phyloP scores from a whole-genome alignment of 2,888 invertebrate species.

The Andrena marginata region DNA sequence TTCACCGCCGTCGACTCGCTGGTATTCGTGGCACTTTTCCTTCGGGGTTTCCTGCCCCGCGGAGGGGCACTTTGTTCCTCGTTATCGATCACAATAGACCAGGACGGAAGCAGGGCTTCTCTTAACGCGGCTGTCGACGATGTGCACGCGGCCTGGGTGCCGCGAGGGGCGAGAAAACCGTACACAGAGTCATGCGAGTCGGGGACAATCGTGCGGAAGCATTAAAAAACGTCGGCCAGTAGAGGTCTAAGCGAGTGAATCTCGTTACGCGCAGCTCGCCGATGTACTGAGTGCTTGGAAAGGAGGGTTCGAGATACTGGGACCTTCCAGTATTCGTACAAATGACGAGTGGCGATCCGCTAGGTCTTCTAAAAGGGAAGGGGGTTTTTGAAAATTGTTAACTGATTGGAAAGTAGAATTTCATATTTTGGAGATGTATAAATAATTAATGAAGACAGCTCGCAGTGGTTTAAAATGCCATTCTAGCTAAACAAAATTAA shows the following conservation, averaged over 20 bases:
- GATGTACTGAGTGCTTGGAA: background rate
- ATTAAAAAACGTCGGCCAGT: constrained; percentile 12
- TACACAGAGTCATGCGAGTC: background rate
- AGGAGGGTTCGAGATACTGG: background rate
- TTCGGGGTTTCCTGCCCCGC: constrained; percentile 44
- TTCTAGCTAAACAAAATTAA: too few relatives aligned
- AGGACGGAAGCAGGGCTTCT: constrained; percentile 40
- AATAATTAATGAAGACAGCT: too few relatives aligned
- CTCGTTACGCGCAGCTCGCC: constrained; percentile 16
- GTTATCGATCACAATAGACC: constrained; percentile 65
- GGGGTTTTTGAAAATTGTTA: too few relatives aligned
- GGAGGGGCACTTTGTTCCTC: constrained; percentile 65
- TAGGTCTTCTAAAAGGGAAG: background rate
- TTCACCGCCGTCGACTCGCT: constrained; percentile 18
- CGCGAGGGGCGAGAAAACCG: constrained; percentile 24
- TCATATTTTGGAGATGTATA: too few relatives aligned
- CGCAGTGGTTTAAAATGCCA: too few relatives aligned
- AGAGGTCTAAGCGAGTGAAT: background rate
- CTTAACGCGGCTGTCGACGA: constrained; percentile 32
- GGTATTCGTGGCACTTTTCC: constrained; percentile 50
- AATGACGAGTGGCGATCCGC: background rate
- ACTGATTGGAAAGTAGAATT: too few relatives aligned
- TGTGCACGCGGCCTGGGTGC: constrained; percentile 36
- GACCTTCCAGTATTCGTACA: background rate
- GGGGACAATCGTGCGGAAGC: constrained; percentile 41